Percentiles rank a stretch among this genome's conserved stretches.
Evolutionary conservation across 2,113 vertebrate species (phyloP).

Genomic region (Campylomormyrus numenius): DNA sequence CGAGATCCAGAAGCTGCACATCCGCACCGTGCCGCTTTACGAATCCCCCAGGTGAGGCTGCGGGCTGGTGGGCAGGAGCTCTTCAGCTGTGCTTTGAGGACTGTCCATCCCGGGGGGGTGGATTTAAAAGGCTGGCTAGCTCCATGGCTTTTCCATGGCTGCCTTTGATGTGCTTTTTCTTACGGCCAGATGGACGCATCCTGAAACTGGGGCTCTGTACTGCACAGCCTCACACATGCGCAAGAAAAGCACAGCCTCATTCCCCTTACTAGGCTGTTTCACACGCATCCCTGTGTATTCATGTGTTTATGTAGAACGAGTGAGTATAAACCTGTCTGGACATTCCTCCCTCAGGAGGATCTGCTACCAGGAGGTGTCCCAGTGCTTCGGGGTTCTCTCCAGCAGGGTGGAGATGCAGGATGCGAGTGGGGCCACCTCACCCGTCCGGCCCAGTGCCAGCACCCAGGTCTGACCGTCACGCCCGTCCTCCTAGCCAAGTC

Average conservation of each 20-base stretch:
- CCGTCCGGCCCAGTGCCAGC: constrained; percentile 90
- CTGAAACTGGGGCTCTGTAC: not conserved
- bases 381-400: constrained; percentile 93
- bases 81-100: not conserved
- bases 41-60: constrained; percentile 85
- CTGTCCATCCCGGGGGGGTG: not conserved
- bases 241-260: not conserved
- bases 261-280: not conserved
- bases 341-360: constrained; percentile 71
- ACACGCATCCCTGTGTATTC: not conserved
- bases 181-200: not conserved
- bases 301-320: not conserved
- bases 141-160: not conserved
- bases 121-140: not conserved
- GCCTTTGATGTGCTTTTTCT: not conserved
- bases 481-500: not conserved
- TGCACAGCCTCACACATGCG: not conserved
- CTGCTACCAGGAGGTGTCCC: constrained; percentile 95
- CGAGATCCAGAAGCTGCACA: constrained; percentile 97
- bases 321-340: not conserved
- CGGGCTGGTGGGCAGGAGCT: not conserved
- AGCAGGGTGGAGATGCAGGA: constrained; percentile 95
- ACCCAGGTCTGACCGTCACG: constrained; percentile 72
- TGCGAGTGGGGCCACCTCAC: constrained; percentile 82
- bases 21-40: constrained; percentile 89